phyloP scores from a whole-genome alignment of 2,113 vertebrate species.

The Stegostoma tigrinum region DNA sequence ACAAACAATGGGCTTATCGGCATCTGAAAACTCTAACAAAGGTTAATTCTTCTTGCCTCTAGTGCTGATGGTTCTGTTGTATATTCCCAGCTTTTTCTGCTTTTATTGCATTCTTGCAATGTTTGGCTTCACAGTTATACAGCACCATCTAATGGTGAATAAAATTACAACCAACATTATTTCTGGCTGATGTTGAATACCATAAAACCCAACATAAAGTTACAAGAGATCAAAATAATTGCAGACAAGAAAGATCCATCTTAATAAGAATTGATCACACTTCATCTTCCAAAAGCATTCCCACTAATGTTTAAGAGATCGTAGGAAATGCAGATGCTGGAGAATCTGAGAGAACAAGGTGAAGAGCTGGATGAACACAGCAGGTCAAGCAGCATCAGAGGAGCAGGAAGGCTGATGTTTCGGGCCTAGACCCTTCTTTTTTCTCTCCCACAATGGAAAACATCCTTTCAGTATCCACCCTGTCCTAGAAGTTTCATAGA shows the following conservation, averaged over 20 bases:
- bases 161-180: neutral
- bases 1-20: too few relatives aligned
- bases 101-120: neutral
- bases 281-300: too few relatives aligned
- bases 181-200: neutral
- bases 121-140: neutral
- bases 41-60: neutral
- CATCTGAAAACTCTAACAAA: neutral
- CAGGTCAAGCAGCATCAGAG: too few relatives aligned
- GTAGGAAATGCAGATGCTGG: too few relatives aligned
- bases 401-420: too few relatives aligned
- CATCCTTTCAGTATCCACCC: too few relatives aligned
- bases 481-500: too few relatives aligned
- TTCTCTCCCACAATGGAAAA: too few relatives aligned
- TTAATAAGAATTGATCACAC: neutral
- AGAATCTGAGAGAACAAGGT: too few relatives aligned
- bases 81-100: neutral
- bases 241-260: neutral
- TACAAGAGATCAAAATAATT: neutral
- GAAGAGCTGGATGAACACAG: too few relatives aligned
- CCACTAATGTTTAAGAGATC: too few relatives aligned
- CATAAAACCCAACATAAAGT: neutral
- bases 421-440: too few relatives aligned
- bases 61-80: neutral
- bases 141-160: constrained; percentile 7